These are phyloP conservation scores for Dicrurus megarhynchus DNA, from an alignment of 2,113 vertebrate species.

Conservation along the genomic window DNA sequence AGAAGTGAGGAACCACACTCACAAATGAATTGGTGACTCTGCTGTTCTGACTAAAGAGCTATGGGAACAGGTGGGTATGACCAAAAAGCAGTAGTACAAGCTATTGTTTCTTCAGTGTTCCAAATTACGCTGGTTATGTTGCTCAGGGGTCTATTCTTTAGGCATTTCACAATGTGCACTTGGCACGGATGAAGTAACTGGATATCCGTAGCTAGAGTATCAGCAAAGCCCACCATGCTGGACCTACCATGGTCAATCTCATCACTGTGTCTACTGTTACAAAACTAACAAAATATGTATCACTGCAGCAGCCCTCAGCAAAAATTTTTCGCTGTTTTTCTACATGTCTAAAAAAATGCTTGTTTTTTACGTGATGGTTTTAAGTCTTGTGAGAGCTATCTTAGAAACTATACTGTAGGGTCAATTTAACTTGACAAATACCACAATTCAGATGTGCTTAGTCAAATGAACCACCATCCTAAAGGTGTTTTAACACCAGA, in stretches of 20 bases:
- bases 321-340: neutral
- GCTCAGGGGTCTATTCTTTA: neutral
- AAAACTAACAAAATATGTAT: neutral
- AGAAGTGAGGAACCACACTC: neutral
- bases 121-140: neutral
- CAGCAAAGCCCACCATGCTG: neutral
- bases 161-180: neutral
- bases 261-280: neutral
- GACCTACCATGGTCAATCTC: neutral
- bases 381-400: neutral
- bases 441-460: neutral
- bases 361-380: neutral
- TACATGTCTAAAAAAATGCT: neutral
- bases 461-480: neutral
- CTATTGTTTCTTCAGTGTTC: neutral
- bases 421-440: neutral
- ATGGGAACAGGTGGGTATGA: neutral
- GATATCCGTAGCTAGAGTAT: neutral
- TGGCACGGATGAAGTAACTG: neutral
- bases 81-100: neutral
- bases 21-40: neutral
- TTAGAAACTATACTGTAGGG: neutral
- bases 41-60: neutral
- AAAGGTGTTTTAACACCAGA: neutral
- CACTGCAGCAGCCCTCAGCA: neutral